These are phyloP conservation scores for Catocala sponsa DNA, from an alignment of 2,888 invertebrate genomes.

Conservation along the genomic window DNA sequence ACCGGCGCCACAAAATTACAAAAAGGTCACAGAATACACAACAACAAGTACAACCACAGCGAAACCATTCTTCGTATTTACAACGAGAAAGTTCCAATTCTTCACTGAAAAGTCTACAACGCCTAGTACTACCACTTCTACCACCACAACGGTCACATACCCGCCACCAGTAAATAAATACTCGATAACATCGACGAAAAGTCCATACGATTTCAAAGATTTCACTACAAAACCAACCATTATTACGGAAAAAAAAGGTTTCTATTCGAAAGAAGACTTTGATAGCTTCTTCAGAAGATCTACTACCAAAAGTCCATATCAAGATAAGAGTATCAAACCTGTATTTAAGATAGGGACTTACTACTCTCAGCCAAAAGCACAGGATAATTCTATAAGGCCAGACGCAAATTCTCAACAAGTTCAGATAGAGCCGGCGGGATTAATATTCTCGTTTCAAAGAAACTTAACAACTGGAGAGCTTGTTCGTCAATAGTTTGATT, in stretches of 20 bases:
- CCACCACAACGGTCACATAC: constrained; percentile 53
- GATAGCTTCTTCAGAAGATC: constrained; percentile 73
- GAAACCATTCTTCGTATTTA: constrained; percentile 64
- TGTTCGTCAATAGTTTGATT: constrained; percentile 70
- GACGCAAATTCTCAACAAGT: constrained; percentile 85
- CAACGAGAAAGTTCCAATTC: constrained; percentile 60
- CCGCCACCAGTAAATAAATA: constrained; percentile 76
- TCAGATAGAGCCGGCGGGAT: constrained; percentile 81
- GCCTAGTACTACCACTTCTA: constrained; percentile 37
- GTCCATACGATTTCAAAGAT: constrained; percentile 87
- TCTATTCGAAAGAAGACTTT: constrained; percentile 76
- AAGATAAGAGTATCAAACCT: constrained; percentile 74
- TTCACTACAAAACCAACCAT: constrained; percentile 74
- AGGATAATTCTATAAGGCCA: constrained; percentile 82
- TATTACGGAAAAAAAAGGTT: constrained; percentile 69
- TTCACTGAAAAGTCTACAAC: constrained; percentile 67
- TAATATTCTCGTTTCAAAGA: constrained; percentile 77
- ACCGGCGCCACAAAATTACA: constrained; percentile 62
- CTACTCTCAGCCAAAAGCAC: constrained; percentile 80
- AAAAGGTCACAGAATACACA: constrained; percentile 60
- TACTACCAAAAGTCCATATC: constrained; percentile 87
- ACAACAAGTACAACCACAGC: constrained; percentile 44
- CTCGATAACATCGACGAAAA: constrained; percentile 85
- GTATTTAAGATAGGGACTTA: constrained; percentile 83
- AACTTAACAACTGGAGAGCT: constrained; percentile 75